Percentiles rank a stretch among this genome's conserved stretches.
Evolutionary conservation across 1,140 invertebrate genomes (phyloP).

Genomic region (Drosophila biarmipes): DNA sequence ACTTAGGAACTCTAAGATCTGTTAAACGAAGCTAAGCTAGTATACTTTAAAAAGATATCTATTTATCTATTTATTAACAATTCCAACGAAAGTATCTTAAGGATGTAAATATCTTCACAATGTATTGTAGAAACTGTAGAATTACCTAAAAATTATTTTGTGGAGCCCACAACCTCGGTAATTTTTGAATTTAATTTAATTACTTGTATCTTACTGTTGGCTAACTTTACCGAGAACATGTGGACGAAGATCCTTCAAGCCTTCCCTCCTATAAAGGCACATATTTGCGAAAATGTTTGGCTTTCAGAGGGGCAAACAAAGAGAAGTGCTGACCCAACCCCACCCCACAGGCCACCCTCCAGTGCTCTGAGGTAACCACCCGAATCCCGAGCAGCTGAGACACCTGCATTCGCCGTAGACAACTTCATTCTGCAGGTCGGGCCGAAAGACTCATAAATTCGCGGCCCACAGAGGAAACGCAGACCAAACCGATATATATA

Average conservation of each 20-base stretch:
- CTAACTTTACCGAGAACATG: slow-evolving; percentile 46
- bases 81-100: no score
- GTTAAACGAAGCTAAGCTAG: no score
- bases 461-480: slow-evolving; percentile 44
- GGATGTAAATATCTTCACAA: no score
- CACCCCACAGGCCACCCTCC: not conserved
- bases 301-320: slow-evolving; percentile 35
- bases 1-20: no score
- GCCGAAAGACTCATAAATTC: slow-evolving; percentile 69
- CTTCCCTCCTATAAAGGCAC: slow-evolving; percentile 12
- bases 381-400: slow-evolving; percentile 18
- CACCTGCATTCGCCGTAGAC: slow-evolving; percentile 49
- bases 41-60: no score
- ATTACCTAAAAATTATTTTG: no score
- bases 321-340: slow-evolving; percentile 17
- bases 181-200: not conserved
- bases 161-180: no score
- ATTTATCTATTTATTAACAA: no score
- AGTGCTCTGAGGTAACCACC: not conserved
- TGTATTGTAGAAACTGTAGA: no score
- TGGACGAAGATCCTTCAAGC: slow-evolving; percentile 13
- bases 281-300: slow-evolving; percentile 40
- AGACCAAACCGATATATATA: slow-evolving; percentile 38
- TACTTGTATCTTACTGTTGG: slow-evolving; percentile 10
- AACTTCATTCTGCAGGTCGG: slow-evolving; percentile 71